These are phyloP conservation scores for Notarius lentiginosus DNA, from an alignment of 2,113 vertebrate genomes.

Conservation along the genomic window DNA sequence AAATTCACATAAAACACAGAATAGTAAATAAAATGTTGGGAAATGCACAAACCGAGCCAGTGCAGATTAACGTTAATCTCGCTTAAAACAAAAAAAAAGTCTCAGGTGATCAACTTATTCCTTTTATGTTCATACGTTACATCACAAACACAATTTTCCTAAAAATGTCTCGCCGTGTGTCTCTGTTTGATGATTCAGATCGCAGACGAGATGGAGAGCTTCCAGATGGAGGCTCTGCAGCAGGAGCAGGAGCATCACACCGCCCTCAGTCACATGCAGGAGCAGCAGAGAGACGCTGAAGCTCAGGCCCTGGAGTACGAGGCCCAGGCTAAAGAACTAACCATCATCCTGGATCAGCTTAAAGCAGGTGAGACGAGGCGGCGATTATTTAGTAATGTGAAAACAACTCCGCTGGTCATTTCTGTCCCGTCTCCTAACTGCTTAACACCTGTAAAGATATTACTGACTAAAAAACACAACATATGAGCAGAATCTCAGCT, in stretches of 20 bases:
- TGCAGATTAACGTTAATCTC: not conserved
- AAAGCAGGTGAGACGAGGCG: conserved; percentile 61
- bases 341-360: conserved; percentile 69
- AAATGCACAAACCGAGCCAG: not conserved
- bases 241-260: conserved; percentile 57
- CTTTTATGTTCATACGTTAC: not conserved
- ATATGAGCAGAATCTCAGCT: too few species aligned
- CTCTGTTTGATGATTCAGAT: conserved; percentile 60
- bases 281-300: conserved; percentile 55
- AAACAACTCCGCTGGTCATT: not conserved
- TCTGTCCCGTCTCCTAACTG: not conserved
- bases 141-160: too few species aligned
- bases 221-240: conserved; percentile 52
- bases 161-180: not conserved
- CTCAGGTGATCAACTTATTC: not conserved
- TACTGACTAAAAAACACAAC: not conserved
- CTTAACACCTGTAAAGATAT: not conserved
- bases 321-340: conserved; percentile 50
- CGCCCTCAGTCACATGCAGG: conserved; percentile 58
- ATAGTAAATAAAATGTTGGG: not conserved
- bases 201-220: conserved; percentile 66
- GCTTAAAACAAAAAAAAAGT: too few species aligned
- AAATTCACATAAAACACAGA: too few species aligned
- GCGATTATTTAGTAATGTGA: not conserved
- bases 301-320: conserved; percentile 62